These are phyloP conservation scores for Drosophila eohydei DNA, from an alignment of 2,888 invertebrate species.

Conservation along the genomic window DNA sequence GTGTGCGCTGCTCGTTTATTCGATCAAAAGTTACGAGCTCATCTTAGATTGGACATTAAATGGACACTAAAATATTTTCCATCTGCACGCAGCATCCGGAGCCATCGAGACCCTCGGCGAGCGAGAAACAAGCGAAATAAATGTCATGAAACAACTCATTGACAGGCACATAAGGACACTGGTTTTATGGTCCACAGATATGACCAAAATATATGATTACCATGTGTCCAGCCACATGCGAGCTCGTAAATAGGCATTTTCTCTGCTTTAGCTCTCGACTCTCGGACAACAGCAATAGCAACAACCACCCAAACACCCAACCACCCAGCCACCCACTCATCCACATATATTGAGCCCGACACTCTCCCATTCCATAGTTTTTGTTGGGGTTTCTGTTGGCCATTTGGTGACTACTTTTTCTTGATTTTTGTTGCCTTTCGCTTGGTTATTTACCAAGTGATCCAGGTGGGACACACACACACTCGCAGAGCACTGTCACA, in stretches of 20 bases:
- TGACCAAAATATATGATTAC: slow-evolving; percentile 85
- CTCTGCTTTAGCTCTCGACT: slow-evolving; percentile 67
- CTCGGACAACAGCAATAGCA: slow-evolving; percentile 24
- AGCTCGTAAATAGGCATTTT: slow-evolving; percentile 84
- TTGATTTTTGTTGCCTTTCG: slow-evolving; percentile 63
- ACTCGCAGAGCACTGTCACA: slow-evolving; percentile 49
- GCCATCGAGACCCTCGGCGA: slow-evolving; percentile 11
- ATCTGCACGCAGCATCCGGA: slow-evolving; percentile 80
- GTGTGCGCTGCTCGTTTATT: slow-evolving; percentile 71
- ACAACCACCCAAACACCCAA: slow-evolving; percentile 3
- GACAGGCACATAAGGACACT: slow-evolving; percentile 84
- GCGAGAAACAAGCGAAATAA: slow-evolving; percentile 77
- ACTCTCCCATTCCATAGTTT: slow-evolving; percentile 13
- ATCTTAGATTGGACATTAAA: slow-evolving; percentile 84
- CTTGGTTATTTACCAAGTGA: slow-evolving; percentile 78
- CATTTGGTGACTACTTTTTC: slow-evolving; percentile 55
- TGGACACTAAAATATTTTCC: slow-evolving; percentile 84
- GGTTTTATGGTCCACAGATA: slow-evolving; percentile 84
- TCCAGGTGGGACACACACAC: slow-evolving; percentile 81
- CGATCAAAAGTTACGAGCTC: slow-evolving; percentile 85
- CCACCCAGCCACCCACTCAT: not conserved
- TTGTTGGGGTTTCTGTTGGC: slow-evolving; percentile 26
- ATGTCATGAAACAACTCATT: slow-evolving; percentile 84
- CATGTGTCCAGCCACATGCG: slow-evolving; percentile 81
- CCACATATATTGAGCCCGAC: slow-evolving; percentile 3